Percentiles rank a stretch among this genome's conserved stretches.
Evolutionary conservation across 2,113 vertebrate species (phyloP).

Genomic region (Micronisus gabar): DNA sequence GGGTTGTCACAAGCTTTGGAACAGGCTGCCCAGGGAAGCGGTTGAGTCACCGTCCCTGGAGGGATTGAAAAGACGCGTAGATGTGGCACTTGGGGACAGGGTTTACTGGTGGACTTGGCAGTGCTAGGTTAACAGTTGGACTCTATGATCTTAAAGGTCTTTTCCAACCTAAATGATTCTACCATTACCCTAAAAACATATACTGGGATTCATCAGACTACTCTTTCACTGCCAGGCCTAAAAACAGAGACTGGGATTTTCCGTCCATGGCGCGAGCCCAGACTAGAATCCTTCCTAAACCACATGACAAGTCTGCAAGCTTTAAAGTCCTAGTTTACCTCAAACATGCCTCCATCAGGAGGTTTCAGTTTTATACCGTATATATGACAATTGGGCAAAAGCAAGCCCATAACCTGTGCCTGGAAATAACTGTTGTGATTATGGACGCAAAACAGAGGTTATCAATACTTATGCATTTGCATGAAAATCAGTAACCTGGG

Average conservation of each 20-base stretch:
- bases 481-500: neutral
- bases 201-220: neutral
- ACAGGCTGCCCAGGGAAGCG: neutral
- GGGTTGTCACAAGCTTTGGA: neutral
- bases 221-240: neutral
- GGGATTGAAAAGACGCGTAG: neutral
- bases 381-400: neutral
- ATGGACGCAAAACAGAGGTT: neutral
- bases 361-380: neutral
- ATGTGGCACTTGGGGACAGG: neutral
- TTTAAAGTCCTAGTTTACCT: neutral
- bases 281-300: neutral
- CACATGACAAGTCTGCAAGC: neutral
- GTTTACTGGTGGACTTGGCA: neutral
- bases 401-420: neutral
- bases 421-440: neutral
- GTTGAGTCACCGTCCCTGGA: neutral
- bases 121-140: no score
- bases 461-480: neutral
- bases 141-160: neutral
- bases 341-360: neutral
- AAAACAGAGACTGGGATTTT: neutral
- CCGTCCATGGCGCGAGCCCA: neutral
- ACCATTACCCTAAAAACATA: neutral
- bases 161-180: neutral